A percentile compares a stretch with the other conserved stretches of the same genome.
Evolutionary conservation across 1,140 invertebrate species (phyloP).

Genomic region (Philotrypesis tridentata): DNA sequence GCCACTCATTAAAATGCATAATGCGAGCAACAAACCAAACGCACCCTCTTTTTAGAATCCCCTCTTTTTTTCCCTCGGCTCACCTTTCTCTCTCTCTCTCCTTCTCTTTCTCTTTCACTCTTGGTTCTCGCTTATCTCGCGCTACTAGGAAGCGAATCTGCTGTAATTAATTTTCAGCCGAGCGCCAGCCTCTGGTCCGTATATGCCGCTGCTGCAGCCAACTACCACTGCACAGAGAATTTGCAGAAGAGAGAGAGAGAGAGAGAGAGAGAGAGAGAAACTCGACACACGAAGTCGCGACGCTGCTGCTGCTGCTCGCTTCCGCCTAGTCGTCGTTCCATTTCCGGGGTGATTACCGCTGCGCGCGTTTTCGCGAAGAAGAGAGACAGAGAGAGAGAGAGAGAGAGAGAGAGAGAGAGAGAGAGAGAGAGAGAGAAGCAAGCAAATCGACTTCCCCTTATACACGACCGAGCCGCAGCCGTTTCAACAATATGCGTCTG

Average conservation of each 20-base stretch:
- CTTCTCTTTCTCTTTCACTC: conserved; percentile 2
- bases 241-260: conserved; percentile 30
- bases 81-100: not conserved
- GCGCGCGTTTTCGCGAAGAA: conserved; percentile 29
- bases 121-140: conserved; percentile 29
- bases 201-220: conserved; percentile 25
- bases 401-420: not conserved
- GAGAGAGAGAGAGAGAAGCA: not conserved
- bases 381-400: not conserved
- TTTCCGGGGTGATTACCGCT: conserved; percentile 47
- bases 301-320: conserved; percentile 15
- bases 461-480: no score
- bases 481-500: not conserved
- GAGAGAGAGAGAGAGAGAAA: conserved; percentile 34
- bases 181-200: conserved; percentile 12
- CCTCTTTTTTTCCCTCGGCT: not conserved
- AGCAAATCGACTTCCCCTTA: conserved; percentile 23
- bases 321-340: conserved; percentile 45
- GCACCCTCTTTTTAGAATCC: not conserved
- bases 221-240: not conserved
- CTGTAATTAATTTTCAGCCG: conserved; percentile 47
- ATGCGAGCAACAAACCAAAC: not conserved
- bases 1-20: not conserved
- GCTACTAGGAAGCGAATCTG: conserved; percentile 45
- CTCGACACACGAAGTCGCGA: conserved; percentile 21